Conservation (phyloP, 2,113 vertebrate genomes). For the Ammodytes dubius region DNA sequence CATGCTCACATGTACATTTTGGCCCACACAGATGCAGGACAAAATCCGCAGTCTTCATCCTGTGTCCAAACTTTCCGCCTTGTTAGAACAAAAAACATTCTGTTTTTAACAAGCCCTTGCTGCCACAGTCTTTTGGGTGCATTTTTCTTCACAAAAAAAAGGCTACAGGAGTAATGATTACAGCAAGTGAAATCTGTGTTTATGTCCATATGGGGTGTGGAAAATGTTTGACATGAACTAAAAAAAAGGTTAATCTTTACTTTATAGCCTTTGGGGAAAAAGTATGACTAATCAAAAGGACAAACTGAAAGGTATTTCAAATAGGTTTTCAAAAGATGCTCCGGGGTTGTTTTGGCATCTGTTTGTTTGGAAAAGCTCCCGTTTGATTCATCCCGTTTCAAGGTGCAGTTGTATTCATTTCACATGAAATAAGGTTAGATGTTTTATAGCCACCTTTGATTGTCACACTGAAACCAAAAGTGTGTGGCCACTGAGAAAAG, state of each 20-base stretch:
- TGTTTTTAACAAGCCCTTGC: background rate
- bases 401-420: background rate
- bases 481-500: background rate
- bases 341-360: background rate
- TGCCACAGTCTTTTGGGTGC: background rate
- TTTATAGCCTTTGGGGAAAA: too few relatives aligned
- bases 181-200: background rate
- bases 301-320: too few relatives aligned
- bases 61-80: background rate
- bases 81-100: background rate
- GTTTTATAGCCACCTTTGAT: background rate
- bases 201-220: background rate
- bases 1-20: background rate
- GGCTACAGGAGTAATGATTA: background rate
- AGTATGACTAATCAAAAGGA: too few relatives aligned
- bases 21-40: too few relatives aligned
- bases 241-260: too few relatives aligned
- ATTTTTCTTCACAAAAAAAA: background rate
- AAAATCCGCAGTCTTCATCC: background rate
- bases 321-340: background rate
- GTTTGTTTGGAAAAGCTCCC: background rate
- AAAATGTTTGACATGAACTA: background rate
- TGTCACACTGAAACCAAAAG: background rate
- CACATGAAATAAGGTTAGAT: background rate
- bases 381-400: background rate